phyloP scores from a whole-genome alignment of 2,797 vertebrate species.

The Rachycentron canadum region DNA sequence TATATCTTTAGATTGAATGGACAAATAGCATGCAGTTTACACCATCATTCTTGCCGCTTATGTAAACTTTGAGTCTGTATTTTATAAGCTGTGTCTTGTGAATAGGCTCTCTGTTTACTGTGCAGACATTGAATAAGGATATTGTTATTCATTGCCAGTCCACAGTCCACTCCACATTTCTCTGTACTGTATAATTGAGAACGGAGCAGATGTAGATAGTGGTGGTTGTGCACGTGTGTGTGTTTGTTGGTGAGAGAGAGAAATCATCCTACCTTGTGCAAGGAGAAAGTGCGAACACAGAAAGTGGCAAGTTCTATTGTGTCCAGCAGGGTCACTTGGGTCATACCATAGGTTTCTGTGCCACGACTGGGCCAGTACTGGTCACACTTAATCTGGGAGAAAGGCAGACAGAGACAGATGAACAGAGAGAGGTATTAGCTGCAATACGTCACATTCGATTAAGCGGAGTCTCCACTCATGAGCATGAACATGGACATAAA shows the following conservation, averaged over 20 bases:
- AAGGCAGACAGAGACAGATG: conserved; percentile 7
- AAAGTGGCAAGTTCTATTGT: conserved; percentile 97
- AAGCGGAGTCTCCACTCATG: background rate
- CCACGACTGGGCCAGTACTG: conserved; percentile 98
- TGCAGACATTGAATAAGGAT: background rate
- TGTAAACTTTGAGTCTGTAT: conserved; percentile 26
- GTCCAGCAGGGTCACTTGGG: conserved; percentile 95
- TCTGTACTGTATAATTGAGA: background rate
- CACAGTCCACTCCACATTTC: background rate
- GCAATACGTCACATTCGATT: background rate
- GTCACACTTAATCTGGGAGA: conserved; percentile 94
- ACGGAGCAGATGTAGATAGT: background rate
- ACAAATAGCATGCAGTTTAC: background rate
- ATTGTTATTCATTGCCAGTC: background rate
- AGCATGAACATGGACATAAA: conserved; percentile 20
- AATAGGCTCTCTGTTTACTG: conserved; percentile 6
- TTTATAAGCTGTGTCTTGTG: conserved; percentile 10
- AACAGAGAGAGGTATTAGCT: conserved; percentile 6
- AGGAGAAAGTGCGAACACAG: conserved; percentile 94
- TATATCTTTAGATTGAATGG: conserved; percentile 12
- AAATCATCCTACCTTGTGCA: conserved; percentile 91
- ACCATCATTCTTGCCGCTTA: background rate
- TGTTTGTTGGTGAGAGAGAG: background rate
- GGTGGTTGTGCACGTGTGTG: background rate
- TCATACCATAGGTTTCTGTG: conserved; percentile 96